These are phyloP conservation scores for Oryzias dopingdopingensis DNA, from an alignment of 2,797 vertebrate species.

Conservation along the genomic window DNA sequence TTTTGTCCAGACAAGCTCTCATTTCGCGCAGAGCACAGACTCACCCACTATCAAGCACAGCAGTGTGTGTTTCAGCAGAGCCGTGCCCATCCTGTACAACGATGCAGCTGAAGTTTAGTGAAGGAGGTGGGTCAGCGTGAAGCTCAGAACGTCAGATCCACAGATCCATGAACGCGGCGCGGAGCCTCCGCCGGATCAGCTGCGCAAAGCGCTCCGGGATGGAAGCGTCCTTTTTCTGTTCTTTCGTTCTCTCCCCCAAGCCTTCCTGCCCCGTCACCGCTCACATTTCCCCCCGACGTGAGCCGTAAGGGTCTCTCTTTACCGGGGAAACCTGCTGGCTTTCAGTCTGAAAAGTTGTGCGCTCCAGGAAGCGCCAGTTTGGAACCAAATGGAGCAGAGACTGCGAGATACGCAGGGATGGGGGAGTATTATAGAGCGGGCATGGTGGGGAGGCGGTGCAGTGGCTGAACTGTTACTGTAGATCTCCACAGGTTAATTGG, in stretches of 20 bases:
- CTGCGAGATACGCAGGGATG: no score
- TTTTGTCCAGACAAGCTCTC: not conserved
- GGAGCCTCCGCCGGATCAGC: conserved; percentile 18
- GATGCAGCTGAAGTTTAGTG: conserved; percentile 16
- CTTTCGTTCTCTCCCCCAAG: conserved; percentile 20
- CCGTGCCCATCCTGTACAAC: conserved; percentile 42
- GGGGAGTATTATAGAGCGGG: no score
- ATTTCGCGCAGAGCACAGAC: conserved; percentile 21
- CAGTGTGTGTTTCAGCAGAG: conserved; percentile 43
- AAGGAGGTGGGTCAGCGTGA: not conserved
- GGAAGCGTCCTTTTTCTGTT: conserved; percentile 18
- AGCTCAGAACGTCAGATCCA: conserved; percentile 1
- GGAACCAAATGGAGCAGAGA: no score
- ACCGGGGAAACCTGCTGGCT: no score
- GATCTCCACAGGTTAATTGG: no score
- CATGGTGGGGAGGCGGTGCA: no score
- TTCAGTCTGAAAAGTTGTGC: no score
- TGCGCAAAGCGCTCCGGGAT: conserved; percentile 30
- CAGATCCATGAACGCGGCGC: conserved; percentile 14
- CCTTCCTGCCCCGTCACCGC: conserved; percentile 32
- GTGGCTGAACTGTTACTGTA: no score
- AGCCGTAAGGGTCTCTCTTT: not conserved
- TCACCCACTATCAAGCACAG: conserved; percentile 61
- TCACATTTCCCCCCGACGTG: conserved; percentile 9
- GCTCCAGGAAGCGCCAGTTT: no score